Evolutionary conservation across 2,888 invertebrate species (phyloP), one percentile per base, ranked within the genome.

Genomic region (Busseola fusca): DNA sequence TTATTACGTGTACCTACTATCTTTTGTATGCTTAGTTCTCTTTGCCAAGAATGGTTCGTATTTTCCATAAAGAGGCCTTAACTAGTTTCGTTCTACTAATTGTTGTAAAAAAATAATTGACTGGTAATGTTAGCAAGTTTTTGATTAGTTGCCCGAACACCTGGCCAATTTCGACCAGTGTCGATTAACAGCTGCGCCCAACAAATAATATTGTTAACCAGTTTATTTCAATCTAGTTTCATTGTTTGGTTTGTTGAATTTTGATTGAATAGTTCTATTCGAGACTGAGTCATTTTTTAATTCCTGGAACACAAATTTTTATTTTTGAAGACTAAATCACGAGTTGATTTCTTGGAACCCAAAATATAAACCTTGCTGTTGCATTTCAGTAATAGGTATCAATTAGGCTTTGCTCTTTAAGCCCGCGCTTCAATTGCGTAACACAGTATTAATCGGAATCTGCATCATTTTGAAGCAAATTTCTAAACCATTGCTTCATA

Each of bases 91-190:
- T 66, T 66, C n/a, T n/a, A 69, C 57, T 76, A 81, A 77, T 81
- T 73, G 57, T 50, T 69, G 60, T 57, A 78, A 80, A 80, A 80
- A 81, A 78, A 7, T 71, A 74, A 81, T 70, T 74, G 78, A 21
- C 42, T 9, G 9, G n/a, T 71, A 80, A 67, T 80, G 18, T 67
- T 57, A 58, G 25, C 66, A 45, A 64, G 57, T 57, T 64, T 75
- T 64, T 66, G 30, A 66, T 57, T 25, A 58, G 58, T 70, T 70
- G 42, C 16, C 16, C 50, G 67, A 50, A 81, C 78, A 80, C 81
- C 80, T 80, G 80, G 81, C 25, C 54, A 71, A 71, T 60, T 80
- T 69, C 12, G 54, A 69, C 78, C 54, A 59, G 63, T 56, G 50
- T 74, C 50, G 63, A 69, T 71, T 27, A 73, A 69, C 42, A 80